These are phyloP conservation scores for Puntigrus tetrazona DNA, from an alignment of 2,113 vertebrate species.

Conservation along the genomic window DNA sequence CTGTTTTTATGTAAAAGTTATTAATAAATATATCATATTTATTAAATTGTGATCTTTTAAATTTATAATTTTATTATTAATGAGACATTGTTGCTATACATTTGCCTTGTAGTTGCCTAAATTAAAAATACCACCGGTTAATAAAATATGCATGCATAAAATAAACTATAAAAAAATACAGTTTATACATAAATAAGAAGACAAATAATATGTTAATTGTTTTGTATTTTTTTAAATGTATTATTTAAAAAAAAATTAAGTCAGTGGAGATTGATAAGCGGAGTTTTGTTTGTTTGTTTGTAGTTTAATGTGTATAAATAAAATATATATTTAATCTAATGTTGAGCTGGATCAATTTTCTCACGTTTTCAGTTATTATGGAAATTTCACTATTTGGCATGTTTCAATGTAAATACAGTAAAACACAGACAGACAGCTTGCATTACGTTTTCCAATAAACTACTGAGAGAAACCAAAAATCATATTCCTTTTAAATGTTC, in stretches of 20 bases:
- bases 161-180: background rate
- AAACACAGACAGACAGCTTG: background rate
- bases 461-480: no score
- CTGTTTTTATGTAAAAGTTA: no score
- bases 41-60: background rate
- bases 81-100: background rate
- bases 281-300: background rate
- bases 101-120: background rate
- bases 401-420: background rate
- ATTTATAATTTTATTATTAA: background rate
- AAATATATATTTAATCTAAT: background rate
- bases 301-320: background rate
- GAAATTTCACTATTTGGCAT: background rate
- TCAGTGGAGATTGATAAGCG: background rate
- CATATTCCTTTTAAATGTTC: no score
- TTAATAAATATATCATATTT: background rate
- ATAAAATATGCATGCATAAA: background rate
- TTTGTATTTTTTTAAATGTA: background rate
- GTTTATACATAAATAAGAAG: background rate
- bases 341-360: background rate
- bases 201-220: background rate
- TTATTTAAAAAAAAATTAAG: no score
- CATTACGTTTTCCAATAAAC: background rate
- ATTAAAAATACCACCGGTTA: background rate
- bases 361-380: background rate